phyloP scores from a whole-genome alignment of 2,888 invertebrate genomes.

The Gari tellinella region DNA sequence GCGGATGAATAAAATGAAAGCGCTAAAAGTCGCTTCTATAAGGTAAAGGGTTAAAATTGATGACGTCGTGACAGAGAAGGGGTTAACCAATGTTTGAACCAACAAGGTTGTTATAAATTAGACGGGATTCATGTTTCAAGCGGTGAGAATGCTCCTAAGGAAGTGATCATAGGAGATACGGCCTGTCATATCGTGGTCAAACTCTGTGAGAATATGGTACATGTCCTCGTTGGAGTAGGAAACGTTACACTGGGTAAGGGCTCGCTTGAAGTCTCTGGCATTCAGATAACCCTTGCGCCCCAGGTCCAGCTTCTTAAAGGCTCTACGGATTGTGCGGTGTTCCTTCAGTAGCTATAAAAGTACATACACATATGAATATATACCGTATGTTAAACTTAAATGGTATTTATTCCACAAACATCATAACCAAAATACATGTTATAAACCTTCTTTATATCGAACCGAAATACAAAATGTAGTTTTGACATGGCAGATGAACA shows the following conservation, averaged over 20 bases:
- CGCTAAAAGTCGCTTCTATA: too few relatives aligned
- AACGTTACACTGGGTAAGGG: conserved; percentile 66
- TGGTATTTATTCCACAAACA: too few relatives aligned
- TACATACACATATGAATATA: too few relatives aligned
- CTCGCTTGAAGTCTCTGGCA: conserved; percentile 68
- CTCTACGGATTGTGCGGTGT: conserved; percentile 71
- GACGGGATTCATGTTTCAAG: too few relatives aligned
- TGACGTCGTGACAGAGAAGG: too few relatives aligned
- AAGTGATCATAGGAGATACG: conserved; percentile 75
- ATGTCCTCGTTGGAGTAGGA: conserved; percentile 73
- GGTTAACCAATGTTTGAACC: too few relatives aligned
- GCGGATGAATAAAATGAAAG: too few relatives aligned
- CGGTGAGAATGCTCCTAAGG: conserved; percentile 55
- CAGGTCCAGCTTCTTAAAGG: conserved; percentile 72
- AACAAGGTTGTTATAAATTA: too few relatives aligned
- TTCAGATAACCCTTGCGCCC: conserved; percentile 68
- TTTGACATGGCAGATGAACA: too few relatives aligned
- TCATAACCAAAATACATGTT: conserved; percentile 5
- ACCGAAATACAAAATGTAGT: too few relatives aligned
- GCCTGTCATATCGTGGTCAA: conserved; percentile 75
- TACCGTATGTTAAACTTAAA: too few relatives aligned
- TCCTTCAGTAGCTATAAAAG: conserved; percentile 72
- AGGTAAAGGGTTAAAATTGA: too few relatives aligned
- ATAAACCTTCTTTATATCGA: background rate
- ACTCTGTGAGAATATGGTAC: conserved; percentile 76